These are phyloP conservation scores for Battus philenor DNA, from an alignment of 1,140 invertebrate species.

Conservation along the genomic window DNA sequence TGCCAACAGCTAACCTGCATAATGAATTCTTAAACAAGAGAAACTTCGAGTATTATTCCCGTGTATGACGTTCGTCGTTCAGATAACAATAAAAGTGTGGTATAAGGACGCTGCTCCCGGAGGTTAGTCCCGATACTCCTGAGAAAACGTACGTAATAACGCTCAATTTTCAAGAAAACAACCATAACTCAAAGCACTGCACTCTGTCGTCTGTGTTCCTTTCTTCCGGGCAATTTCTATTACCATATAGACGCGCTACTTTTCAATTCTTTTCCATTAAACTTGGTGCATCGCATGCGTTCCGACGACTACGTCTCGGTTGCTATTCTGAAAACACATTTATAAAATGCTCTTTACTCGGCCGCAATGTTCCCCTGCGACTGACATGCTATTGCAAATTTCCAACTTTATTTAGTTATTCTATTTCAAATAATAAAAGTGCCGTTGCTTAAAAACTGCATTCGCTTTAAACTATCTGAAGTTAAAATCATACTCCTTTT, in stretches of 20 bases:
- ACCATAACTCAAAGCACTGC: conserved; percentile 67
- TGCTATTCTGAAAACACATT: conserved; percentile 68
- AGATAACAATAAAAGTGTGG: conserved; percentile 42
- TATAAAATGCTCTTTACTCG: conserved; percentile 70
- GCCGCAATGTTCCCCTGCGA: conserved; percentile 54
- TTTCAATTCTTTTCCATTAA: conserved; percentile 77
- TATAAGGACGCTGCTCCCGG: conserved; percentile 23
- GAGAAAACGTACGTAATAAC: conserved; percentile 52
- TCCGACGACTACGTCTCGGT: conserved; percentile 48
- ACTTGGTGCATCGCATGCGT: conserved; percentile 70
- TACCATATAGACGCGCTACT: conserved; percentile 75
- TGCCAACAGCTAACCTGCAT: too few species aligned
- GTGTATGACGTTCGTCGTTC: conserved; percentile 43
- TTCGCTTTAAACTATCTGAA: too few species aligned
- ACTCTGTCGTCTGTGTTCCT: conserved; percentile 67
- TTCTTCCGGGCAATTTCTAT: conserved; percentile 75
- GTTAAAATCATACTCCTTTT: too few species aligned
- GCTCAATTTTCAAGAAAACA: conserved; percentile 71
- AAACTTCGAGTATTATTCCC: conserved; percentile 42
- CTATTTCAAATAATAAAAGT: conserved; percentile 66
- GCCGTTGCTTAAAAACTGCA: conserved; percentile 64
- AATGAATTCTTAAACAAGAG: too few species aligned
- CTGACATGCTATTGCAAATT: conserved; percentile 64
- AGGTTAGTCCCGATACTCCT: conserved; percentile 26
- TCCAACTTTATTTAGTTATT: conserved; percentile 60